These are phyloP conservation scores for Chanos chanos DNA, from an alignment of 2,797 vertebrate genomes.

Conservation along the genomic window DNA sequence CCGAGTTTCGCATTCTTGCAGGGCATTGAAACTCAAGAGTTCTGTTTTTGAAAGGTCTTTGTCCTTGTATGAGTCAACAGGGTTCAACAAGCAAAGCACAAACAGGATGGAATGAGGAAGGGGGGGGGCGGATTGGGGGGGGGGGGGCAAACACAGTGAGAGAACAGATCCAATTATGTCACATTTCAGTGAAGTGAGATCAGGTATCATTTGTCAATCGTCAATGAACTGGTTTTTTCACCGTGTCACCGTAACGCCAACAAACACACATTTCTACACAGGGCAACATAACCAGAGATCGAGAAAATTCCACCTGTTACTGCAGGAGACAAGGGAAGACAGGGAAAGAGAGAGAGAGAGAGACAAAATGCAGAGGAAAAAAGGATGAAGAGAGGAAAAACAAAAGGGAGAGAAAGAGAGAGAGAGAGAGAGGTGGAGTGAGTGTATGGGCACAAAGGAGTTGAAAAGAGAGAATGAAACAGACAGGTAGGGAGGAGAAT, in stretches of 20 bases:
- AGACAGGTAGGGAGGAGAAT: slow-evolving; percentile 27
- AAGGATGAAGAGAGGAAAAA: slow-evolving; percentile 2
- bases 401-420: not conserved
- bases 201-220: too few species aligned
- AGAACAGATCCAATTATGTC: not conserved
- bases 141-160: too few species aligned
- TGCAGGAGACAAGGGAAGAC: too few species aligned
- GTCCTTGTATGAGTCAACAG: slow-evolving; percentile 38
- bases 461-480: not conserved
- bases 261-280: too few species aligned
- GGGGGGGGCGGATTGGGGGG: too few species aligned
- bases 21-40: slow-evolving; percentile 45
- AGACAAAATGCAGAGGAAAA: slow-evolving; percentile 30
- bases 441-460: not conserved
- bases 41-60: slow-evolving; percentile 36
- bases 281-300: too few species aligned
- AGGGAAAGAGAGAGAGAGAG: slow-evolving; percentile 32
- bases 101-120: slow-evolving; percentile 48
- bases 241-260: too few species aligned
- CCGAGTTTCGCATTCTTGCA: slow-evolving; percentile 43
- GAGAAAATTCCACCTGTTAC: too few species aligned
- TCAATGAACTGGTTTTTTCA: too few species aligned
- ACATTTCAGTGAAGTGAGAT: not conserved
- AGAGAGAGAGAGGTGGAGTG: not conserved
- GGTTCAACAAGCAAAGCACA: slow-evolving; percentile 46